These are phyloP conservation scores for Eristalinus aeneus DNA, from an alignment of 2,888 invertebrate species.

Conservation along the genomic window DNA sequence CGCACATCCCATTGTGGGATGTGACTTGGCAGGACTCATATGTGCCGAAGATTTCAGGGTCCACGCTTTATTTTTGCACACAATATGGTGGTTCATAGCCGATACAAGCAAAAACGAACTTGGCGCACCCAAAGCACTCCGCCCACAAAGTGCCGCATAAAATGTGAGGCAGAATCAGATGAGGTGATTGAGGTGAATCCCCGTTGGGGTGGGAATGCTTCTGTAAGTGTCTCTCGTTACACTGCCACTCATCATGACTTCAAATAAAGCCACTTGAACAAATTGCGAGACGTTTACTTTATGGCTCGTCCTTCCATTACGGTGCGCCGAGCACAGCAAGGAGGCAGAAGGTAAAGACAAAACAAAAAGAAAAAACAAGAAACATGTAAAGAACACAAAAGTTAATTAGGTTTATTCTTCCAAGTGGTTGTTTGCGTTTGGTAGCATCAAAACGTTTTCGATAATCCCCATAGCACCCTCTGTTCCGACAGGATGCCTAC, in stretches of 20 bases:
- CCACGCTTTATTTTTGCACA: neutral
- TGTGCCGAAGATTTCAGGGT: neutral
- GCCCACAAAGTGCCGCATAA: neutral
- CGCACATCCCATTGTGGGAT: neutral
- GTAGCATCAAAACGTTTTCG: constrained; percentile 11
- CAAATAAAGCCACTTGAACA: constrained; percentile 39
- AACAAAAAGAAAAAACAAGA: neutral
- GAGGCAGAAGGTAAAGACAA: neutral
- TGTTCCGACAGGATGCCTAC: neutral
- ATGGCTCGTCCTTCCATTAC: constrained; percentile 16
- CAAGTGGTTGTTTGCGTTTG: constrained; percentile 29
- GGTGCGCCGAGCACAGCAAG: neutral
- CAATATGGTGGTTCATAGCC: neutral
- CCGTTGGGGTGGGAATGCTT: neutral
- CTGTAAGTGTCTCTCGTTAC: neutral
- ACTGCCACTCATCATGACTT: constrained; percentile 7
- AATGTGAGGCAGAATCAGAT: neutral
- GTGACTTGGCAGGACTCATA: neutral
- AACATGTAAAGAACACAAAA: constrained; percentile 36
- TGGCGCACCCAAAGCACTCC: neutral
- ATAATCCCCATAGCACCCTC: constrained; percentile 31
- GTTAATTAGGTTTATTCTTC: constrained; percentile 51
- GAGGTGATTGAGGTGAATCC: too few species aligned
- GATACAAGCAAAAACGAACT: neutral
- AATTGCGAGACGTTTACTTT: constrained; percentile 28